These are phyloP conservation scores for Tapirus terrestris DNA, from an alignment of 2,113 vertebrate genomes.

Conservation along the genomic window DNA sequence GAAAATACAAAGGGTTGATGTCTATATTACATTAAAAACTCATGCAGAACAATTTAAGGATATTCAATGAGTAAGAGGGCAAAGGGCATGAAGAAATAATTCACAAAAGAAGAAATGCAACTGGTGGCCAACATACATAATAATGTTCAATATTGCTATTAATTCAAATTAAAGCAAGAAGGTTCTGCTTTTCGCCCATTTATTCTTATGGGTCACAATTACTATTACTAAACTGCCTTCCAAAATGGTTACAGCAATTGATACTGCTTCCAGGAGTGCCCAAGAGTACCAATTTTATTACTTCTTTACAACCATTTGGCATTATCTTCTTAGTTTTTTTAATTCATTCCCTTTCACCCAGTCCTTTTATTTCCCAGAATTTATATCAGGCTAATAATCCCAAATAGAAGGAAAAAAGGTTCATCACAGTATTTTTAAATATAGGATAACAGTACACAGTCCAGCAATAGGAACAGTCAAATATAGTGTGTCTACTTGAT, in stretches of 20 bases:
- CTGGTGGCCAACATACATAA: not conserved
- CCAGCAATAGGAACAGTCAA: not conserved
- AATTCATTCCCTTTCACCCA: not conserved
- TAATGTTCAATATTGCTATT: not conserved
- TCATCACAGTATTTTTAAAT: not conserved
- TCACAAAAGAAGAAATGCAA: not conserved
- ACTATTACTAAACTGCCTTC: not conserved
- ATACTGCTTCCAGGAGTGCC: not conserved
- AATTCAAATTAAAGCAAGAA: slow-evolving; percentile 3
- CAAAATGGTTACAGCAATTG: not conserved
- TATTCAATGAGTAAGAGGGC: not conserved
- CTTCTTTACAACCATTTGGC: not conserved
- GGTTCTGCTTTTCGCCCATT: not conserved
- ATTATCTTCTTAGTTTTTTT: not conserved
- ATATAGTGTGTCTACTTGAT: not conserved
- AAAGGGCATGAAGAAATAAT: not conserved
- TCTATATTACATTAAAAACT: not conserved
- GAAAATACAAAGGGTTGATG: not conserved
- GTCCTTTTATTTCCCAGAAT: slow-evolving; percentile 18
- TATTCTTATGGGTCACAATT: not conserved
- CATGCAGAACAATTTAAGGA: not conserved
- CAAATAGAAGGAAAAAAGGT: not conserved
- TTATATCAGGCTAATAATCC: not conserved
- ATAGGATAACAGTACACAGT: not conserved
- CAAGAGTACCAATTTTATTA: not conserved